phyloP scores from a whole-genome alignment of 2,113 vertebrate species.

The Axis porcinus region DNA sequence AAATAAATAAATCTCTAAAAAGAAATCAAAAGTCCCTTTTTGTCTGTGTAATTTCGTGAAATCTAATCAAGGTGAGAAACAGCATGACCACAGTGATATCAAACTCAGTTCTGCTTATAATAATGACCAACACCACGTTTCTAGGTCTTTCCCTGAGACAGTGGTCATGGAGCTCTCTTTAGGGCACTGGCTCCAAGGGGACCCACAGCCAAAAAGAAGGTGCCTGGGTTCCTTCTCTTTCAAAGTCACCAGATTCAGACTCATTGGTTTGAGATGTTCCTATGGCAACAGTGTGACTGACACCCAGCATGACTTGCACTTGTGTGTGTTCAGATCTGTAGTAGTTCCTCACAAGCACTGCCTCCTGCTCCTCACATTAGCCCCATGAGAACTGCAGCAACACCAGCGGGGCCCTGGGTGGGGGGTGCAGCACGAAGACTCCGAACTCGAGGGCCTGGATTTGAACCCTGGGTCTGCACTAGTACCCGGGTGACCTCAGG shows the following conservation, averaged over 20 bases:
- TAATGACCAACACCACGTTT: not conserved
- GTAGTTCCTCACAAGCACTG: not conserved
- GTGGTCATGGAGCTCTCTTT: not conserved
- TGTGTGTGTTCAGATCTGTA: not conserved
- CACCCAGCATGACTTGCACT: not conserved
- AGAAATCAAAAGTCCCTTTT: not conserved
- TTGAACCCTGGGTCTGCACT: not conserved
- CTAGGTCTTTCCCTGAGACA: not conserved
- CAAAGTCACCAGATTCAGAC: not conserved
- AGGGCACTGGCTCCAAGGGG: not conserved
- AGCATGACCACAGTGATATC: not conserved
- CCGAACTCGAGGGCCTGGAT: not conserved
- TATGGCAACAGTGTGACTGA: not conserved
- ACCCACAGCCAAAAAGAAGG: not conserved
- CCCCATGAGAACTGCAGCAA: not conserved
- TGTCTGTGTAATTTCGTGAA: not conserved
- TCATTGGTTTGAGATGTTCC: not conserved
- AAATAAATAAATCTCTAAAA: not conserved
- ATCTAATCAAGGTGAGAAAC: not conserved
- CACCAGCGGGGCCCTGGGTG: not conserved
- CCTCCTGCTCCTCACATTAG: not conserved
- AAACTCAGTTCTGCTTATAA: not conserved
- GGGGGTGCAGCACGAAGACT: not conserved
- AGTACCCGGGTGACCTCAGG: not conserved
- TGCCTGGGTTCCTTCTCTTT: not conserved